These are phyloP conservation scores for Acarapis woodi DNA, from an alignment of 1,140 invertebrate genomes.

Conservation along the genomic window DNA sequence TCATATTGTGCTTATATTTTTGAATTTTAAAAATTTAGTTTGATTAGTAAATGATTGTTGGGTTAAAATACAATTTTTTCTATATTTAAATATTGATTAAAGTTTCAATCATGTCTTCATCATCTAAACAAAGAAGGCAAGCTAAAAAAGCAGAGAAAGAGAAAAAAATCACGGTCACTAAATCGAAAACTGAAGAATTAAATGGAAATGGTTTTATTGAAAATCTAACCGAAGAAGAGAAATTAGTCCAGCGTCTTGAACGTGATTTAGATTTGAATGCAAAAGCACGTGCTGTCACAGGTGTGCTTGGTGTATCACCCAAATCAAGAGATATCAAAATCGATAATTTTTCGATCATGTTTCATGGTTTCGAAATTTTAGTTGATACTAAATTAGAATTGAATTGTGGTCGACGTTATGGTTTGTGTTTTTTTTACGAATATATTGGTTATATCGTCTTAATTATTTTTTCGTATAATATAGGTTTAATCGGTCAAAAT, in stretches of 20 bases:
- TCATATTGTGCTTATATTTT: no score
- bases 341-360: slow-evolving; percentile 85
- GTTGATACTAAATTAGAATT: slow-evolving; percentile 84
- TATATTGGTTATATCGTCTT: not conserved
- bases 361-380: slow-evolving; percentile 81
- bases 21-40: no score
- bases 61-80: not conserved
- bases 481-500: slow-evolving; percentile 74
- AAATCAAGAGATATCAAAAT: slow-evolving; percentile 87
- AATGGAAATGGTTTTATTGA: not conserved
- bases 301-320: slow-evolving; percentile 72
- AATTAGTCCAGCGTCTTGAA: slow-evolving; percentile 56
- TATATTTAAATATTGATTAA: no score
- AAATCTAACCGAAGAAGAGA: slow-evolving; percentile 25
- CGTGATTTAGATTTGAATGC: slow-evolving; percentile 65
- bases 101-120: slow-evolving; percentile 62
- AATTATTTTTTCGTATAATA: not conserved
- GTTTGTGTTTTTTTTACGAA: slow-evolving; percentile 23
- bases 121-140: slow-evolving; percentile 84
- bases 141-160: slow-evolving; percentile 68
- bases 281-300: slow-evolving; percentile 73
- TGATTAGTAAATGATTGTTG: not conserved
- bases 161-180: not conserved
- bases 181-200: slow-evolving; percentile 4
- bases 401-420: slow-evolving; percentile 84